Evolutionary conservation across 2,113 vertebrate species (phyloP).

Genomic region (Mus spicilegus): DNA sequence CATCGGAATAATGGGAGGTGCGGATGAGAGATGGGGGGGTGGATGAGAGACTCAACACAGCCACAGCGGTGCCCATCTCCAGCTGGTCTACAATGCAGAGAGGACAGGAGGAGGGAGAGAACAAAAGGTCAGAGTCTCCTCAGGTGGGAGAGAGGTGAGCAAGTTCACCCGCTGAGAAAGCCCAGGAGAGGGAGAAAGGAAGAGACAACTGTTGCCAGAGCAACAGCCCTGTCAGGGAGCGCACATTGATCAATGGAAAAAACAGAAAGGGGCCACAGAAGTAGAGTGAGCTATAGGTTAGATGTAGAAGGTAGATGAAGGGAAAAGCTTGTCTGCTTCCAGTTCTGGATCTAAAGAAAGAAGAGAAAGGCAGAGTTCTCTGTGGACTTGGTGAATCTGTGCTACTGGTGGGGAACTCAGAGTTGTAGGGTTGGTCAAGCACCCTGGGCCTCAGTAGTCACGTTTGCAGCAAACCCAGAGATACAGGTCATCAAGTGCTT

Average conservation of each 20-base stretch:
- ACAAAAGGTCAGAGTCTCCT: slow-evolving; percentile 14
- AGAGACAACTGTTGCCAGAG: neutral
- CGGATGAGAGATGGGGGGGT: neutral
- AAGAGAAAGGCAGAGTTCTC: neutral
- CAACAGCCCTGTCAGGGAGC: neutral
- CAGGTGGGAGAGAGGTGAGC: slow-evolving; percentile 10
- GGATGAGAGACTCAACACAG: too few species aligned
- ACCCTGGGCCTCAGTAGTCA: neutral
- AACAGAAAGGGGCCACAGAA: neutral
- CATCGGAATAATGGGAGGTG: fast-evolving
- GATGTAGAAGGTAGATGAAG: neutral
- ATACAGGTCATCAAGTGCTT: neutral
- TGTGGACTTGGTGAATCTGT: neutral
- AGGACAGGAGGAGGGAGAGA: neutral
- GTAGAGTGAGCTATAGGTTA: neutral
- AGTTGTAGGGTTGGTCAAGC: neutral
- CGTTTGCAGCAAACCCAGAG: neutral
- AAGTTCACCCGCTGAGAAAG: neutral
- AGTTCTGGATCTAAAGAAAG: neutral
- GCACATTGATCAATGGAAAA: neutral
- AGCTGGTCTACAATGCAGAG: neutral
- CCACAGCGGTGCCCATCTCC: neutral
- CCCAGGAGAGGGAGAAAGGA: neutral
- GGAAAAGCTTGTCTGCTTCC: neutral
- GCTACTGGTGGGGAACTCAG: neutral